Base-by-base conservation (phyloP, 2,888 invertebrate genomes). In the Lingula anatina region DNA sequence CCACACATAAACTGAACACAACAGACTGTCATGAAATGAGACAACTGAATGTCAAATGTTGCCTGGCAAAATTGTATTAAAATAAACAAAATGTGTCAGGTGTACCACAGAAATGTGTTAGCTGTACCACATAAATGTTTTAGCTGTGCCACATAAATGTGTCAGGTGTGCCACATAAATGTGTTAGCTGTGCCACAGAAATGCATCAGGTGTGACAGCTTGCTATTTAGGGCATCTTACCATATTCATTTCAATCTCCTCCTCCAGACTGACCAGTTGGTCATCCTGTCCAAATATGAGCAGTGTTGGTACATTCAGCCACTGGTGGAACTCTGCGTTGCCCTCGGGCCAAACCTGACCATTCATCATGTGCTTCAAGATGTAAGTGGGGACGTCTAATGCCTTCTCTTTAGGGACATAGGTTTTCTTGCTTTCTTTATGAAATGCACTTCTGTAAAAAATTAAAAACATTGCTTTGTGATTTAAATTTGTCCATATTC, bases 261-360 rank as follows among this genome's bases (percentile, higher is more conserved):
- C 86, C 20, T 85, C 83, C 53, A 85, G 76, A n/a, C 83, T 82
- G 25, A 86, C 83, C 51, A 83, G 79, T 55, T 81, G 81, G 72
- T 86, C 86, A 64, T 82, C 79, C 59, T 83, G 75, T 9, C 86
- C 86, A 66, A 86, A 84, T 36, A 86, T 81, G 27, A 86, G 76
- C 38, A 86, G 78, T 3, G 85, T 83, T 3, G 85, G 85, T 45
- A 82, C 81, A 43, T 80, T 77, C 48, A 86, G 82, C 70, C 83
- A 79, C 59, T 83, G 78, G 70, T 86, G 85, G 65, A 83, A 85
- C 26, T 83, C 81, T 42, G 83, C 83, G 73, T 85, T 85, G 1
- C 86, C 85, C 63, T 85, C 84, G 2, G 82, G 80, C 86, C 86
- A 86, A 48, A 79, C 75, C 77, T 86, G 86, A 2, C 85, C 85